Evolutionary conservation across 1,140 invertebrate species (phyloP).

Genomic region (Apocrypta bakeri): DNA sequence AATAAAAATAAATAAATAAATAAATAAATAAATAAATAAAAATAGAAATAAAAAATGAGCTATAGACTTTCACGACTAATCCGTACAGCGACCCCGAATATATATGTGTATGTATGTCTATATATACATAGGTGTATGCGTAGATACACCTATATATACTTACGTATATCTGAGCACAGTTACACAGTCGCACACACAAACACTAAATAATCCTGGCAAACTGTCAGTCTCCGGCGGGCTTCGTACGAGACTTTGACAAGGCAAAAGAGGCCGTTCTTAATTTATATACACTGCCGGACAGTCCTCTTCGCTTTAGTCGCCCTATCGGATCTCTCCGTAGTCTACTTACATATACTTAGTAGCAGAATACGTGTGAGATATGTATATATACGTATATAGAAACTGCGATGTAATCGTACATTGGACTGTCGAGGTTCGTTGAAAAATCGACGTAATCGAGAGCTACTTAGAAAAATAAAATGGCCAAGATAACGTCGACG

Average conservation of each 20-base stretch:
- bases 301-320: neutral
- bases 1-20: neutral
- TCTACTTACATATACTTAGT: too few relatives aligned
- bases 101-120: neutral
- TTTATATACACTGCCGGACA: neutral
- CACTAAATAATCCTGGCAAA: neutral
- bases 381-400: neutral
- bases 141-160: neutral
- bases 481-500: too few relatives aligned
- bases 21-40: neutral
- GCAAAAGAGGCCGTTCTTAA: slow-evolving; percentile 8
- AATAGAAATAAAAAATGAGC: neutral
- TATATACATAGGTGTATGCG: neutral
- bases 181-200: neutral
- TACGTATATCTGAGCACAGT: neutral
- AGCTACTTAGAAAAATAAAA: too few relatives aligned
- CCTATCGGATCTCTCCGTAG: neutral
- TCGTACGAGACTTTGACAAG: neutral
- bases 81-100: neutral
- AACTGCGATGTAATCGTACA: neutral
- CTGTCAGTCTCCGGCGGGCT: neutral
- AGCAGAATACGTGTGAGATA: neutral
- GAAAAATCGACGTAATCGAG: too few relatives aligned
- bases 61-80: neutral
- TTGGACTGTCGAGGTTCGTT: too few relatives aligned